phyloP scores from a whole-genome alignment of 2,888 invertebrate species.

The Epicampocera succincta region DNA sequence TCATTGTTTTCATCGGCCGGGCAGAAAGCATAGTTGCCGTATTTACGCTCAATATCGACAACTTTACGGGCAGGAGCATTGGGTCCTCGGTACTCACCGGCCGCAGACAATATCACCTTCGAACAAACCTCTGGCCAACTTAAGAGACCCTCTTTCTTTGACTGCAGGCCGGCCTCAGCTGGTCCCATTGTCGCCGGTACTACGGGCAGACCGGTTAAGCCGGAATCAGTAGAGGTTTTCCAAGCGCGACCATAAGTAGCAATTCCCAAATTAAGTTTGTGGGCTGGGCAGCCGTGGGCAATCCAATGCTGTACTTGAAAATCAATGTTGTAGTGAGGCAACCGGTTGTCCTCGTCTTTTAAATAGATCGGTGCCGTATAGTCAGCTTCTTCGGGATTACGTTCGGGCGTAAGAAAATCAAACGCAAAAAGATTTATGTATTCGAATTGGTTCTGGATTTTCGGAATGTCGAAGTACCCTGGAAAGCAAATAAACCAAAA shows the following conservation, averaged over 20 bases:
- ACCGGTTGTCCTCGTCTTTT: constrained; percentile 86
- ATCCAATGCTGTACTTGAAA: constrained; percentile 86
- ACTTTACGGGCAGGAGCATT: constrained; percentile 87
- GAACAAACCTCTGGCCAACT: constrained; percentile 91
- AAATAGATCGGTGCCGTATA: constrained; percentile 88
- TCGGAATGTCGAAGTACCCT: constrained; percentile 90
- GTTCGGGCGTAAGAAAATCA: constrained; percentile 89
- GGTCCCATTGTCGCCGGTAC: constrained; percentile 85
- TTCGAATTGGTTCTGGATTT: constrained; percentile 88
- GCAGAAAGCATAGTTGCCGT: constrained; percentile 89
- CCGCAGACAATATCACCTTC: constrained; percentile 84
- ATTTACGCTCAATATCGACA: constrained; percentile 89
- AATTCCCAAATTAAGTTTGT: constrained; percentile 88
- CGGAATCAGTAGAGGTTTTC: constrained; percentile 88
- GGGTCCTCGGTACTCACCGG: constrained; percentile 84
- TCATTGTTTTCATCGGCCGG: constrained; percentile 85
- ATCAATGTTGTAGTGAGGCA: constrained; percentile 86
- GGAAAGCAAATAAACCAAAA: constrained; percentile 71
- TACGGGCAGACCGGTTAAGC: constrained; percentile 89
- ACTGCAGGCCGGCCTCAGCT: constrained; percentile 87
- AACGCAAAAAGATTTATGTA: constrained; percentile 90
- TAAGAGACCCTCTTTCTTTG: constrained; percentile 86
- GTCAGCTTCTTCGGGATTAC: constrained; percentile 90
- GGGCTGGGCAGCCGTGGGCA: constrained; percentile 83
- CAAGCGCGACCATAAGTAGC: constrained; percentile 89